Conservation (phyloP, 2,113 vertebrate genomes). For the Ctenomys sociabilis region DNA sequence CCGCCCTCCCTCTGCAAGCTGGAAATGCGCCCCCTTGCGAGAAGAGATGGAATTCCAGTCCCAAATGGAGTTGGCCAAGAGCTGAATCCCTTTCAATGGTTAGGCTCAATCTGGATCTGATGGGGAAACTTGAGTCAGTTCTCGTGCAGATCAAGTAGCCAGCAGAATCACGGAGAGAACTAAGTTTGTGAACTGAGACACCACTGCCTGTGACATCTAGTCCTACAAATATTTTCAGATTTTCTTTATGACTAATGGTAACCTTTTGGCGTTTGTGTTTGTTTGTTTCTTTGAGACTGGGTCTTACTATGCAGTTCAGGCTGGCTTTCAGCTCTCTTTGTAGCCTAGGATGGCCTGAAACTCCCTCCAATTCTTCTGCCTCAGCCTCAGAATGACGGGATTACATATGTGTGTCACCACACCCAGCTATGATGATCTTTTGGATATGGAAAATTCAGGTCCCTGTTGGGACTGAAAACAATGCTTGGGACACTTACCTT, state of each 20-base stretch:
- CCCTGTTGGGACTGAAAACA: not conserved
- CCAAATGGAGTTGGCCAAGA: not conserved
- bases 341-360: too few species aligned
- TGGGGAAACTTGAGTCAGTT: not conserved
- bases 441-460: not conserved
- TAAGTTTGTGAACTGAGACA: not conserved
- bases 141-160: not conserved
- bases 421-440: not conserved
- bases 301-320: too few species aligned
- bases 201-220: not conserved
- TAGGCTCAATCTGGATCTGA: not conserved
- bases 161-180: not conserved
- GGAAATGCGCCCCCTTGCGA: not conserved
- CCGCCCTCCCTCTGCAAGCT: not conserved
- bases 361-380: too few species aligned
- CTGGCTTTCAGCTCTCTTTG: too few species aligned
- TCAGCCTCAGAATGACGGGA: too few species aligned
- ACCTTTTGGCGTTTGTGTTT: not conserved
- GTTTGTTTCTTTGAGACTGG: too few species aligned
- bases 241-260: not conserved
- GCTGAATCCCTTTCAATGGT: not conserved
- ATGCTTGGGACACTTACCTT: not conserved
- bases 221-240: not conserved
- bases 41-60: not conserved
- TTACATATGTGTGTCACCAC: too few species aligned